Base-by-base conservation (phyloP, 2,888 invertebrate genomes). In the Acanthosepion esculentum region DNA sequence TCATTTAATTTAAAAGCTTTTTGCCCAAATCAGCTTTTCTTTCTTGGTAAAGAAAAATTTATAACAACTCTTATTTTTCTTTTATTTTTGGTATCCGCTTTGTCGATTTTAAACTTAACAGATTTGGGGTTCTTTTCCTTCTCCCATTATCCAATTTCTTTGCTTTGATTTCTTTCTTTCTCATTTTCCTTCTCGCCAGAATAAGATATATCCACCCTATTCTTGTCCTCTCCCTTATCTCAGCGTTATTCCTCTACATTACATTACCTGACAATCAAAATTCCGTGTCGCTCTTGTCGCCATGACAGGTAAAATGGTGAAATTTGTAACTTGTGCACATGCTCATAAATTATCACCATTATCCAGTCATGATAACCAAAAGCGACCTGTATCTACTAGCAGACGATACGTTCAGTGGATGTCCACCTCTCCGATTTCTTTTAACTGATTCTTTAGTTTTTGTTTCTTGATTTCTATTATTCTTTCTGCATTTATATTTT, bases 211-310 rank as follows among this genome's bases (percentile, higher is more conserved):
- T 6, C 59, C 59, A 59, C 20, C n/a, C 78, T 15, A n/a, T 78
- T 78, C 78, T 3, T n/a, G 29, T 29, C n/a, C 10, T 78, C 78
- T 15, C n/a, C n/a, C n/a, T 78, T 18, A 18, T n/a, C 78, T n/a
- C n/a, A 18, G n/a, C n/a, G 15, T 78, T 78, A n/a, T 78, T 78
- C 12, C 78, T 33, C n/a, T 33, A 78, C 78, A n/a, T 78, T 78
- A 78, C 78, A 78, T 78, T n/a, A 78, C 78, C 78, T 78, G 78
- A 78, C 78, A 78, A 78, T 78, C 78, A 78, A 78, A 78, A 78
- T 18, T 33, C n/a, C 78, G n/a, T 78, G 78, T 33, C 78, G 78
- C 78, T 78, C 15, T 10, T 78, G 78, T 78, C 78, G n/a, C 78
- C 78, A n/a, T n/a, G 78, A 78, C 78, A 78, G 33, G 78, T 78